These are phyloP conservation scores for Heliconius hewitsoni DNA, from an alignment of 1,140 invertebrate species.

Conservation along the genomic window DNA sequence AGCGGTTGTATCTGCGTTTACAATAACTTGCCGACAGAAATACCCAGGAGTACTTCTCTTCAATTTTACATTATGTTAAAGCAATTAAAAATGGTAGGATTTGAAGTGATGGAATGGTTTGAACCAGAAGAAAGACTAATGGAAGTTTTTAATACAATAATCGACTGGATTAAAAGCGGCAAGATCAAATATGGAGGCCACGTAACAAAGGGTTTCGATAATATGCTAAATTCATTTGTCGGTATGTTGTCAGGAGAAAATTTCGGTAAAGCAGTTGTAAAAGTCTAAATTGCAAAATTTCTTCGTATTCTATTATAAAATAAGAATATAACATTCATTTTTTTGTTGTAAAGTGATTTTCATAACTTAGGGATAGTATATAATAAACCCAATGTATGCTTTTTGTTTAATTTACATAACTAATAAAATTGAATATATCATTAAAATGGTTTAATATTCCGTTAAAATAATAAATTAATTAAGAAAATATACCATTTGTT, in stretches of 20 bases:
- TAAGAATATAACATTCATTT: no score
- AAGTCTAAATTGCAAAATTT: slow-evolving; percentile 58
- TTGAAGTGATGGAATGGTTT: slow-evolving; percentile 51
- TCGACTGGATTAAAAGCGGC: slow-evolving; percentile 79
- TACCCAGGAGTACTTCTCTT: slow-evolving; percentile 65
- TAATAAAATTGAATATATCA: no score
- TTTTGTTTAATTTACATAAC: no score
- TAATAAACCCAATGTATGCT: no score
- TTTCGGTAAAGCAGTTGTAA: slow-evolving; percentile 82
- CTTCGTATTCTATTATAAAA: background rate
- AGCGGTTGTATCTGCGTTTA: slow-evolving; percentile 83
- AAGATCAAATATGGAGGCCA: slow-evolving; percentile 81
- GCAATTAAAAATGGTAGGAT: slow-evolving; percentile 79
- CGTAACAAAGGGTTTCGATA: slow-evolving; percentile 82
- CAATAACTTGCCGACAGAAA: slow-evolving; percentile 56
- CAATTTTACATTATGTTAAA: slow-evolving; percentile 79
- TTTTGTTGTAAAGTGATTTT: no score
- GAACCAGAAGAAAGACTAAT: slow-evolving; percentile 52
- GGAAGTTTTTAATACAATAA: slow-evolving; percentile 72
- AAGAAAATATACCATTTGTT: background rate
- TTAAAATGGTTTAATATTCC: no score
- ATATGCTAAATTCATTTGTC: slow-evolving; percentile 82
- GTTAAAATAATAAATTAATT: background rate
- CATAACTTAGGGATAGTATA: no score
- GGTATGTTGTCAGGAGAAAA: slow-evolving; percentile 82